Conservation (phyloP, 1,140 invertebrate genomes). For the Drosophila eugracilis region DNA sequence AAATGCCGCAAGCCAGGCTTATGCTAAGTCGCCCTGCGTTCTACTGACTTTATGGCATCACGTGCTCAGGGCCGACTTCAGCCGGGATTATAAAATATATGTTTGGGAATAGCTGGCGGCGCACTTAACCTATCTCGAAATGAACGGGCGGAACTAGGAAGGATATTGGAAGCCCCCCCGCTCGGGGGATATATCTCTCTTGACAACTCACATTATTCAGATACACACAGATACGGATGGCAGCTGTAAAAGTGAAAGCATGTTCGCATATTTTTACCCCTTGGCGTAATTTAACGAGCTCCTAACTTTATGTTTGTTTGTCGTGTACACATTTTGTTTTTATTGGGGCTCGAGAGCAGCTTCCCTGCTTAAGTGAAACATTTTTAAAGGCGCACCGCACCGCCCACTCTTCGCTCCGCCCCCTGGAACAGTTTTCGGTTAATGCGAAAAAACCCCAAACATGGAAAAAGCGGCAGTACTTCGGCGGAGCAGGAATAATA, state of each 20-base stretch:
- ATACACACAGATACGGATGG: conserved; percentile 4
- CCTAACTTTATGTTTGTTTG: conserved; percentile 82
- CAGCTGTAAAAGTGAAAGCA: conserved; percentile 62
- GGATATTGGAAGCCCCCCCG: conserved; percentile 36
- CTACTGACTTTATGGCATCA: conserved; percentile 58
- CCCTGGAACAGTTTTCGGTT: conserved; percentile 60
- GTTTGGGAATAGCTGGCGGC: conserved; percentile 39
- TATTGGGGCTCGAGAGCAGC: conserved; percentile 59
- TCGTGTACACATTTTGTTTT: conserved; percentile 81
- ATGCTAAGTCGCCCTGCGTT: conserved; percentile 54
- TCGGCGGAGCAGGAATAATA: conserved; percentile 29
- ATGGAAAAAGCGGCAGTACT: conserved; percentile 24
- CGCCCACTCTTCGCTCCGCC: not conserved
- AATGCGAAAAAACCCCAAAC: conserved; percentile 57
- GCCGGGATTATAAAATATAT: conserved; percentile 63
- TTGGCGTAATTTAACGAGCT: conserved; percentile 80
- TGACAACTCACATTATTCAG: conserved; percentile 63
- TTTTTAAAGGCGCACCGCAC: conserved; percentile 62
- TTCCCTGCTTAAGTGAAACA: conserved; percentile 74
- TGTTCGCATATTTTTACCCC: conserved; percentile 71
- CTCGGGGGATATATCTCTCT: conserved; percentile 3
- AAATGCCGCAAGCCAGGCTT: conserved; percentile 68
- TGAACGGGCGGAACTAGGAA: conserved; percentile 28
- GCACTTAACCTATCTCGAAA: conserved; percentile 44
- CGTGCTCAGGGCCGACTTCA: conserved; percentile 40